Evolutionary conservation across 2,888 invertebrate genomes (phyloP).

Genomic region (Rhamphomyia laevipes): DNA sequence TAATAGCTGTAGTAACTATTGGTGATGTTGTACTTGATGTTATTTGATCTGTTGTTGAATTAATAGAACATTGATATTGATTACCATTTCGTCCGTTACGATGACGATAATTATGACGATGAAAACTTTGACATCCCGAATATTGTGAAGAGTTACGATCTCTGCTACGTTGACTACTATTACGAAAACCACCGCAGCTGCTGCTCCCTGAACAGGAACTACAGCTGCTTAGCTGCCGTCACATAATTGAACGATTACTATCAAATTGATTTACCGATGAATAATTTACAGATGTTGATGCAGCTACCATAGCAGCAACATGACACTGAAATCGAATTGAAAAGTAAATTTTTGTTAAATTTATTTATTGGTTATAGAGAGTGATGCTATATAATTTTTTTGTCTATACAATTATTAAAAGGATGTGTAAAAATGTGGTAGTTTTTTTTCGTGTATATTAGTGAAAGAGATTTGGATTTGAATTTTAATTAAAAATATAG

Average conservation of each 20-base stretch:
- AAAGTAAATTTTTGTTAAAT: too few relatives aligned
- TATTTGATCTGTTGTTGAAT: slow-evolving; percentile 12
- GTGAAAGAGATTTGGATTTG: too few relatives aligned
- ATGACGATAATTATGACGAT: slow-evolving; percentile 33
- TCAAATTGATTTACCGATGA: slow-evolving; percentile 37
- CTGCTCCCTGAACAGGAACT: slow-evolving; percentile 37
- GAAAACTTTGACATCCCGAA: slow-evolving; percentile 34
- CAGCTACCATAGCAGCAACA: slow-evolving; percentile 38
- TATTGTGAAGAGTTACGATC: slow-evolving; percentile 17
- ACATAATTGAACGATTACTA: slow-evolving; percentile 33
- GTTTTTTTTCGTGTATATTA: too few relatives aligned
- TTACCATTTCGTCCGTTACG: slow-evolving; percentile 29
- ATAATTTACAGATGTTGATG: slow-evolving; percentile 36
- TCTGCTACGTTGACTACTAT: slow-evolving; percentile 9
- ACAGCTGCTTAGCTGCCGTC: slow-evolving; percentile 39
- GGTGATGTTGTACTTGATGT: not conserved
- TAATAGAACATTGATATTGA: slow-evolving; percentile 19
- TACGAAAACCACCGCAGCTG: slow-evolving; percentile 29
- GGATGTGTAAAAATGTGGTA: too few relatives aligned
- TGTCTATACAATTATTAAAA: too few relatives aligned
- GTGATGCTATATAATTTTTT: too few relatives aligned
- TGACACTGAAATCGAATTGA: slow-evolving; percentile 27
- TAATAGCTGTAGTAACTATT: not conserved
- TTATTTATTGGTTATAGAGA: too few relatives aligned
- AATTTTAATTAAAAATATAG: too few relatives aligned